Conservation (phyloP, 2,113 vertebrate species). For the Petrocephalus zakoni region DNA sequence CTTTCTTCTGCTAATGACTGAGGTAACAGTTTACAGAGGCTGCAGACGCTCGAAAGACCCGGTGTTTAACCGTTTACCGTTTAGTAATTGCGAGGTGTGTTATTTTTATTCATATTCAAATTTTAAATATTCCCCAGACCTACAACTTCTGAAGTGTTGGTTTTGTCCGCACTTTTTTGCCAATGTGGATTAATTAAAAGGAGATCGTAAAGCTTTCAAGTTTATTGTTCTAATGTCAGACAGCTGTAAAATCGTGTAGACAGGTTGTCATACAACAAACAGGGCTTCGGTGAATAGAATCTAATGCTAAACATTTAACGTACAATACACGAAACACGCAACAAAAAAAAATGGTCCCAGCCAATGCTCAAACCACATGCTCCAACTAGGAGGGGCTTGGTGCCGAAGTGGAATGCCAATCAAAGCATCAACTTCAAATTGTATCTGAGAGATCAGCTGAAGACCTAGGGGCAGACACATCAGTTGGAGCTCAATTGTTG, state of each 20-base stretch:
- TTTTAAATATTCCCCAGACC: not conserved
- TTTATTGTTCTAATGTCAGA: conserved; percentile 79
- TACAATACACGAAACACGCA: conserved; percentile 72
- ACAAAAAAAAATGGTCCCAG: conserved; percentile 50
- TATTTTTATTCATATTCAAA: conserved; percentile 9
- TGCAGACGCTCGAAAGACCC: conserved; percentile 20
- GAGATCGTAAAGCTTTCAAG: conserved; percentile 67
- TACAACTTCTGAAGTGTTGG: not conserved
- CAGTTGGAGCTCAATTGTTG: conserved; percentile 96
- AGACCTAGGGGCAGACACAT: conserved; percentile 91
- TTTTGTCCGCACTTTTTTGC: conserved; percentile 42
- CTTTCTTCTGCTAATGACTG: not conserved
- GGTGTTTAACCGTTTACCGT: not conserved
- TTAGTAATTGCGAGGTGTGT: not conserved
- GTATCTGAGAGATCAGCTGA: conserved; percentile 92
- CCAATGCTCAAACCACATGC: conserved; percentile 72
- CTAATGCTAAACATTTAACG: conserved; percentile 84
- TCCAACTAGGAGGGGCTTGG: conserved; percentile 80
- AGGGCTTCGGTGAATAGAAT: conserved; percentile 76
- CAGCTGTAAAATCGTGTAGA: conserved; percentile 84
- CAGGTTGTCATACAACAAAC: conserved; percentile 88
- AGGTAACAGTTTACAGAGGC: not conserved
- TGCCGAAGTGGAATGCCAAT: conserved; percentile 88
- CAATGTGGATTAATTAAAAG: conserved; percentile 59
- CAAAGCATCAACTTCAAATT: conserved; percentile 99